Evolutionary conservation across 2,797 vertebrate genomes (phyloP).

Genomic region (Orestias chungarensis): DNA sequence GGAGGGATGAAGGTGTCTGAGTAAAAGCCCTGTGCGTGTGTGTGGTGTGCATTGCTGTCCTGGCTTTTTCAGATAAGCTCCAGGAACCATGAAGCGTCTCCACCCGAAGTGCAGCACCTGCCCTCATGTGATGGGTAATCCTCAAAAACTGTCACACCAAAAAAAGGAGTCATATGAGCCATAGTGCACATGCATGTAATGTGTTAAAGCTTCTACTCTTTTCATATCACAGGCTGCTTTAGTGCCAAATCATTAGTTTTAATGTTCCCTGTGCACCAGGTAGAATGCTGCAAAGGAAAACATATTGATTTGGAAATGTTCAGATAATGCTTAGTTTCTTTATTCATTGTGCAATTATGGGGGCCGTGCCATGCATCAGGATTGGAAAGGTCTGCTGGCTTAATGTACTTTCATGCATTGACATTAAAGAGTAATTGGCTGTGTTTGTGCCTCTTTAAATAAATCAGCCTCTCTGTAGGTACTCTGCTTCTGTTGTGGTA

Average conservation of each 20-base stretch:
- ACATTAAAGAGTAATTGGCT: constrained; percentile 72
- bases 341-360: constrained; percentile 35
- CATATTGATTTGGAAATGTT: constrained; percentile 56
- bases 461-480: constrained; percentile 60
- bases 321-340: constrained; percentile 53
- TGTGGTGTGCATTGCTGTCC: constrained; percentile 30
- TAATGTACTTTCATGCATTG: constrained; percentile 59
- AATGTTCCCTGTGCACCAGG: constrained; percentile 7
- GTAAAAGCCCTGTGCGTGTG: constrained; percentile 10
- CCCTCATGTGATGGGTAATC: constrained; percentile 52
- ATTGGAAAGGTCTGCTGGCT: constrained; percentile 16
- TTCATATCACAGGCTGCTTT: neutral
- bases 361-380: constrained; percentile 17
- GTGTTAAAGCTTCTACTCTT: constrained; percentile 7
- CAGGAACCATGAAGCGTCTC: constrained; percentile 43
- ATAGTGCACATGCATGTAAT: constrained; percentile 6
- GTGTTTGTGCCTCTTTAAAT: constrained; percentile 64
- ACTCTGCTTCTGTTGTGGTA: constrained; percentile 26
- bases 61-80: constrained; percentile 67
- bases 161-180: constrained; percentile 25
- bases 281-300: constrained; percentile 29
- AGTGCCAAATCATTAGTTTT: constrained; percentile 16
- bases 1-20: constrained; percentile 36
- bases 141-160: constrained; percentile 49
- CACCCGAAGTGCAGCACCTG: constrained; percentile 51